Evolutionary conservation across 2,797 vertebrate genomes (phyloP).

Genomic region (Schizothorax lantsangensis): DNA sequence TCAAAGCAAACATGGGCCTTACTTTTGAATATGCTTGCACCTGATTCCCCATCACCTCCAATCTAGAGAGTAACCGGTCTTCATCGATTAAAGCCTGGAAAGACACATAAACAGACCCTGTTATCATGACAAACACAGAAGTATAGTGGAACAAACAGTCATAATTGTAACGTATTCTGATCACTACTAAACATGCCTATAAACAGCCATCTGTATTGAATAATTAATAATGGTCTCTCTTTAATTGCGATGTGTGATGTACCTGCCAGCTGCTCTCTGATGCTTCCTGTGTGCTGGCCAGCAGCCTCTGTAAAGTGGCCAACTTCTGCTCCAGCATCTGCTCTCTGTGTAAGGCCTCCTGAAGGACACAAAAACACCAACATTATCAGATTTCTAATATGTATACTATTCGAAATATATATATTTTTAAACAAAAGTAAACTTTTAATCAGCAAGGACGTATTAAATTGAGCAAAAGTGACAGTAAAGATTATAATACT

Average conservation of each 20-base stretch:
- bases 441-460: background rate
- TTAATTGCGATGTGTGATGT: constrained; percentile 49
- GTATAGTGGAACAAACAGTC: background rate
- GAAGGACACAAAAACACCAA: constrained; percentile 48
- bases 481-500: background rate
- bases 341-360: constrained; percentile 99
- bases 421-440: background rate
- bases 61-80: constrained; percentile 94
- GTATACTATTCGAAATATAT: background rate
- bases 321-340: constrained; percentile 99
- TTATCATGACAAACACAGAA: background rate
- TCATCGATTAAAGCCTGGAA: constrained; percentile 97
- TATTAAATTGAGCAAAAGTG: background rate
- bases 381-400: background rate
- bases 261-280: constrained; percentile 99
- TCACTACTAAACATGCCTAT: background rate
- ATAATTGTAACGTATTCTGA: background rate
- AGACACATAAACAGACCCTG: background rate
- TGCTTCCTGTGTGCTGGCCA: constrained; percentile 96
- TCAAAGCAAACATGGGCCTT: constrained; percentile 41
- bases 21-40: constrained; percentile 97
- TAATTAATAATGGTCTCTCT: background rate
- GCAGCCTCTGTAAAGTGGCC: constrained; percentile 94
- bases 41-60: constrained; percentile 99
- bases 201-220: background rate